A percentile compares a stretch with the other conserved stretches of the same genome.
These are phyloP conservation scores for Chloromyia formosa DNA, from an alignment of 2,888 invertebrate genomes.

Conservation along the genomic window DNA sequence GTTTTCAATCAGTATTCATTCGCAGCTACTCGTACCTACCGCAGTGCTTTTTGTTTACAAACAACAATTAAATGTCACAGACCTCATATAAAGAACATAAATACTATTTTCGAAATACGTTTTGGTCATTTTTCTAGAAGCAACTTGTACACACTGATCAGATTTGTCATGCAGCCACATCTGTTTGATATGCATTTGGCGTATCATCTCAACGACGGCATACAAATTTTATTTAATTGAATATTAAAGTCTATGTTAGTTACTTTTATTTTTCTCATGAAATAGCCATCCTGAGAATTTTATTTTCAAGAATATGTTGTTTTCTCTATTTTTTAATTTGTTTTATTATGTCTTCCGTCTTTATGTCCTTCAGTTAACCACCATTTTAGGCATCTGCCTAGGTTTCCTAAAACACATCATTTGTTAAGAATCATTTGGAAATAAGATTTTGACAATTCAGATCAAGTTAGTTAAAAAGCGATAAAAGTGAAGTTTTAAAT, in stretches of 20 bases:
- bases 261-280: neutral
- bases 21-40: too few relatives aligned
- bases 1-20: too few relatives aligned
- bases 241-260: neutral
- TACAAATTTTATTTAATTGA: constrained; percentile 2
- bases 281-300: neutral
- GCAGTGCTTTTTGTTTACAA: constrained; percentile 3
- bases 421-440: too few relatives aligned
- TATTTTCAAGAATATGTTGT: neutral
- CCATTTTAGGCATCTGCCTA: too few relatives aligned
- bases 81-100: neutral
- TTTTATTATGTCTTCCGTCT: neutral
- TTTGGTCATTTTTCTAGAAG: too few relatives aligned
- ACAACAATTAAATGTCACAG: constrained; percentile 4
- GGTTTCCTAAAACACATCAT: too few relatives aligned
- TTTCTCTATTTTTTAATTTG: neutral
- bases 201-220: neutral
- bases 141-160: neutral
- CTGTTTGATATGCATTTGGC: neutral
- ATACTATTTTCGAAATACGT: neutral
- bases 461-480: neutral
- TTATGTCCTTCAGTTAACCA: constrained; percentile 14
- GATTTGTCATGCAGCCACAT: neutral
- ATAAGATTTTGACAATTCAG: neutral
- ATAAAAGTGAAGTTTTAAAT: constrained; percentile 27